A percentile compares a stretch with the other conserved stretches of the same genome.
These are phyloP conservation scores for Cotesia chilonis DNA, from an alignment of 1,140 invertebrate genomes.

Conservation along the genomic window DNA sequence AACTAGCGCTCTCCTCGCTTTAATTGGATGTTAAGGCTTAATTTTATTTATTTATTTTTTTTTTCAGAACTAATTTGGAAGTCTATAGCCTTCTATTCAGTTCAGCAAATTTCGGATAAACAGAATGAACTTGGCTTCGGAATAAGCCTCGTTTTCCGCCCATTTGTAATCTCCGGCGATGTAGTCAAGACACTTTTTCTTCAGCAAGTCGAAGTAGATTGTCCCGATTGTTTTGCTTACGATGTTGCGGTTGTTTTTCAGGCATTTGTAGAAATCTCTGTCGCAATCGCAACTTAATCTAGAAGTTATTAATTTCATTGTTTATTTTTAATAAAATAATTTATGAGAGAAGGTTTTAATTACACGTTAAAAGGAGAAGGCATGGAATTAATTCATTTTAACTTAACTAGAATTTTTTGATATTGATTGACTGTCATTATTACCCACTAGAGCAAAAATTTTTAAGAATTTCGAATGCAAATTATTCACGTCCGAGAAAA, in stretches of 20 bases:
- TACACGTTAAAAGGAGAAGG: too few species aligned
- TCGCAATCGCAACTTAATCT: conserved; percentile 30
- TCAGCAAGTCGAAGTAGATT: conserved; percentile 30
- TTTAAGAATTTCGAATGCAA: too few species aligned
- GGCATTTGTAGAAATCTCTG: conserved; percentile 18
- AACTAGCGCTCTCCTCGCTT: conserved; percentile 27
- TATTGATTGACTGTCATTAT: too few species aligned
- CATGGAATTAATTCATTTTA: too few species aligned
- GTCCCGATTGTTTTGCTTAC: conserved; percentile 29
- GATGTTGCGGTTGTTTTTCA: conserved; percentile 9
- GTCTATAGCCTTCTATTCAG: background rate
- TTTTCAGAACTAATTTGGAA: conserved; percentile 2
- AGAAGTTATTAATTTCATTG: background rate
- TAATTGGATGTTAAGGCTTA: conserved; percentile 35
- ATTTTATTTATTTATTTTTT: conserved; percentile 5
- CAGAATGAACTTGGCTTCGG: conserved; percentile 13
- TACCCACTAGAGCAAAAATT: too few species aligned
- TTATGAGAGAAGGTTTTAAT: too few species aligned
- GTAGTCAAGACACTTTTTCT: conserved; percentile 18
- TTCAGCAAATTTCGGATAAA: conserved; percentile 16
- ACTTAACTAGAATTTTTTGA: too few species aligned
- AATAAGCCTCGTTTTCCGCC: conserved; percentile 16
- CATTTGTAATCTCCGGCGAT: conserved; percentile 12
- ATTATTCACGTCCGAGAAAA: too few species aligned
- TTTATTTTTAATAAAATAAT: too few species aligned